These are phyloP conservation scores for Epicauta chinensis DNA, from an alignment of 1,140 invertebrate genomes.

Conservation along the genomic window DNA sequence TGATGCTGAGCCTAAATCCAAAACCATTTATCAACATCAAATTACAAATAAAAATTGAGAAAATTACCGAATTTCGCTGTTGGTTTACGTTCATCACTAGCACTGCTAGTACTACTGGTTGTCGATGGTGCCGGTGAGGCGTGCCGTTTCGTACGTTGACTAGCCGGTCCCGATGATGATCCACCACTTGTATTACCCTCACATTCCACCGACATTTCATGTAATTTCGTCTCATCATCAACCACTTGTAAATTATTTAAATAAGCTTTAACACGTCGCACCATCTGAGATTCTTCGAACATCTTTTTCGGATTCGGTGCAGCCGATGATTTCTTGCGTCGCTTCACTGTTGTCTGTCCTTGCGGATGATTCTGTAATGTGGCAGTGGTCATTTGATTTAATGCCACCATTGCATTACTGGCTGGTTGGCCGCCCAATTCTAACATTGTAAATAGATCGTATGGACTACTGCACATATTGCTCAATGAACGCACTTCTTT, in stretches of 20 bases:
- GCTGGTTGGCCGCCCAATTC: slow-evolving; percentile 80
- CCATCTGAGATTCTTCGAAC: slow-evolving; percentile 99
- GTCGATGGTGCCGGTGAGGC: slow-evolving; percentile 85
- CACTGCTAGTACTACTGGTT: slow-evolving; percentile 81
- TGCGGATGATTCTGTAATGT: slow-evolving; percentile 42
- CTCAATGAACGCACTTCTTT: slow-evolving; percentile 92
- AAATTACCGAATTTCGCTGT: slow-evolving; percentile 58
- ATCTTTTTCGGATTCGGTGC: slow-evolving; percentile 95
- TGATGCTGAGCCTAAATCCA: slow-evolving; percentile 74
- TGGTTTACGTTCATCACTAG: slow-evolving; percentile 67
- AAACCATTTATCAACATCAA: not conserved
- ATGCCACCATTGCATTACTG: slow-evolving; percentile 79
- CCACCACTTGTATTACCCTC: slow-evolving; percentile 60
- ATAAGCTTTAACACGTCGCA: slow-evolving; percentile 91
- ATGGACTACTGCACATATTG: slow-evolving; percentile 94
- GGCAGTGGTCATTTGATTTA: slow-evolving; percentile 79
- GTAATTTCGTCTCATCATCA: slow-evolving; percentile 84
- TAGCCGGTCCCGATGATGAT: slow-evolving; percentile 41
- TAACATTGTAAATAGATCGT: slow-evolving; percentile 77
- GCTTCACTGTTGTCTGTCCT: slow-evolving; percentile 78
- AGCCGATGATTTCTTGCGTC: slow-evolving; percentile 84
- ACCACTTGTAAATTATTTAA: slow-evolving; percentile 86
- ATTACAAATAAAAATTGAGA: slow-evolving; percentile 1
- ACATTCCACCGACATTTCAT: slow-evolving; percentile 83
- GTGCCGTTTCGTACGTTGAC: slow-evolving; percentile 59